Evolutionary conservation across 1,140 invertebrate genomes (phyloP), one percentile per base, ranked within the genome.

Genomic region (Cepaea nemoralis): DNA sequence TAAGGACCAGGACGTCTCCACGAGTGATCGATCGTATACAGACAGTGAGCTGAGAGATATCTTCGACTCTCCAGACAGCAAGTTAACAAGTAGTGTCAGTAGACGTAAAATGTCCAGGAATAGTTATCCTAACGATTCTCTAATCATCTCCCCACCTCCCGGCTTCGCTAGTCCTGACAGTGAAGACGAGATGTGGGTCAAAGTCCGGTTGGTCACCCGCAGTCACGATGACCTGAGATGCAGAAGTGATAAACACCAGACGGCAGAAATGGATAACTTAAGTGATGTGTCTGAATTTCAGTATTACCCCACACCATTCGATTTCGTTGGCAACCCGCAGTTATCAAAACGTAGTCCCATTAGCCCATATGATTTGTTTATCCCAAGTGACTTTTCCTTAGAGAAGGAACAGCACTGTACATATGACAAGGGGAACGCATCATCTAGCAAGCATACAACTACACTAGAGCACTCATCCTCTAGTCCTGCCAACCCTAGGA

Each of bases 71-170:
- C 19, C 35, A 39, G 10, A 31, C 10, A 24, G 6, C 0, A 63
- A 31, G 59, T 22, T 6, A 1, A 31, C n/a, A 1, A 2, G n/a
- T 2, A 2, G n/a, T 2, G 59, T 27, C 16, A 31, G 3, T 63
- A 63, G 16, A 5, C n/a, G 59, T 27, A 63, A 63, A 19, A n/a
- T 63, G 59, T 63, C 40, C 42, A 75, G 42, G 35, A 75, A 42
- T 35, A 70, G 69, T 39, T 70, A 70, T 22, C 69, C 69, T 70
- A 70, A 70, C 69, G 69, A 70, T 6, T 12, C 10, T 22, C 33
- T 42, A 1, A 70, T 70, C 40, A 39, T 70, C 27, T 42, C 69
- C 40, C 69, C 69, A 5, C 69, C 69, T 39, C 69, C 69, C 19
- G 35, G 35, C 27, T 70, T 70, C 27, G 69, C 39, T 31, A 40